Evolutionary conservation across 2,797 vertebrate species (phyloP), one percentile per base, ranked within the genome.

Genomic region (Cebuella pygmaea): DNA sequence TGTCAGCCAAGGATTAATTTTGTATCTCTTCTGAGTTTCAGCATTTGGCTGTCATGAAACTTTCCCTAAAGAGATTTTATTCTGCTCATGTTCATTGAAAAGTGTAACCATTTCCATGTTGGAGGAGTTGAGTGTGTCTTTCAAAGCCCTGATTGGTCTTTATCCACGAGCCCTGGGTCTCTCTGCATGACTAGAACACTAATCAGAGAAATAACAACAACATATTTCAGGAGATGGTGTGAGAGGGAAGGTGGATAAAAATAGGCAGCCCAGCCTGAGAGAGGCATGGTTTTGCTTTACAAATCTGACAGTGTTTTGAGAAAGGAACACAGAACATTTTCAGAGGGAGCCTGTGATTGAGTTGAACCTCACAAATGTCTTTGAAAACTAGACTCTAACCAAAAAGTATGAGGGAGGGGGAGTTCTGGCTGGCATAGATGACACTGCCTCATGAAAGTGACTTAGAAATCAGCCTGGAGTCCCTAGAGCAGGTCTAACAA

Each of bases 231-330:
- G 74, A 57, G 36, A 64, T 46, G 85, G 74, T 59, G 72, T 52
- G 41, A 92, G 86, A 93, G 88, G 86, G 82, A 85, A 72, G 94
- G 30, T 24, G 88, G 95, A 70, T 97, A 95, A 97, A 97, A 97
- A 95, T 90, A 96, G 97, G 79, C 89, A 97, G 26, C 88, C 96
- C 72, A 14, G 85, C 91, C 96, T 96, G 90, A 46, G 67, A 92
- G 75, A 92, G 93, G 90, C 90, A 74, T 84, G 76, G 79, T 26
- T 48, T 52, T 92, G 50, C 93, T 90, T 88, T 90, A 91, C 79
- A 95, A 48, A 93, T 93, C 93, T 97, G 72, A 96, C 64, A 48
- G 93, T 86, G 74, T 93, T 96, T 96, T 24, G 74, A 95, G 89
- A 95, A 89, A 94, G 3, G 19, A 80, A 85, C 64, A 72, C 70